Base-by-base conservation (phyloP, 2,113 vertebrate species). In the Gorilla gorilla region DNA sequence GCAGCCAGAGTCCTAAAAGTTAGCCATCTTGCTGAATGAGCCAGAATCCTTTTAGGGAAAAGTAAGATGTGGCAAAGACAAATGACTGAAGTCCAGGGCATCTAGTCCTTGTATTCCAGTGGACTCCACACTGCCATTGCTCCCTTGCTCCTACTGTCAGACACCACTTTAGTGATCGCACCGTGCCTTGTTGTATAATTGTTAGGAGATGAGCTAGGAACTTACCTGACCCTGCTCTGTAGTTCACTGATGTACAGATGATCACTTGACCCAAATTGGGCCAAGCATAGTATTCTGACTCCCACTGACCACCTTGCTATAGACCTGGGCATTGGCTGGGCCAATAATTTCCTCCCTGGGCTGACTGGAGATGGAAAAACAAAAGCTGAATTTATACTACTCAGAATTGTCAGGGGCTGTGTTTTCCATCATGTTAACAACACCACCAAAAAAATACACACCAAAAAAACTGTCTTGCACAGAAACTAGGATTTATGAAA, bases 401-500 rank as follows among this genome's bases (percentile, higher is more conserved):
- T 89, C 35, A 70, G 23, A 89, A 89, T 18, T 85, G 10, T 75
- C 20, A 73, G 38, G 22, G 8, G 8, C 20, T 48, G 1, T 25
- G 16, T 23, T 96, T 97, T 89, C 32, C 38, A 81, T n/a, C 30
- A 17, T 66, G 32, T 12, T 40, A 57, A 35, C 82, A 84, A 23
- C 18, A 16, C 22, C 23, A 30, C 27, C 2, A 40, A 59, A n/a
- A 57, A 38, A 14, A 30, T 8, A 38, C 7, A 43, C 27, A 70
- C 30, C 27, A 3, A 0, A 72, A 30, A 64, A 27, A 8, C 11
- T 91, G 18, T 40, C 55, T 80, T 22, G 12, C 25, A 84, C 25
- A 73, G 43, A 50, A 97, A 90, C 20, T 83, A 81, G 93, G 48
- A 75, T 80, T 8, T 55, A 70, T 93, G 59, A 91, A 93, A 75